Base-by-base conservation (phyloP, 2,888 invertebrate genomes). In the Electrophaes corylata region DNA sequence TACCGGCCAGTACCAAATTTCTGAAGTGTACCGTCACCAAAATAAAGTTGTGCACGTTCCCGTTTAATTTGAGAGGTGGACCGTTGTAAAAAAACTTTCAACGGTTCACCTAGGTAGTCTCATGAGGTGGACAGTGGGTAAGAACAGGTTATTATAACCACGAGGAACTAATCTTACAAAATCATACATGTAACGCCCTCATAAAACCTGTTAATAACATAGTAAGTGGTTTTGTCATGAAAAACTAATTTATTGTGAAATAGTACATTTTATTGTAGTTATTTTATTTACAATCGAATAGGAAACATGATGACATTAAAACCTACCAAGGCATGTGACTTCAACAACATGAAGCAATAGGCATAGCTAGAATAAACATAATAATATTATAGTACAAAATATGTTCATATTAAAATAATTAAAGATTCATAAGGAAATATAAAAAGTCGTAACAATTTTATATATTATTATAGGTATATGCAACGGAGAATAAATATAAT, bases 401-500 rank as follows among this genome's bases (percentile, higher is more conserved):
- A 65, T 60, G 65, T 62, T 62, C 41, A 43, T 67, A 60, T 60
- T 62, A 65, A 60, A 67, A 64, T 64, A 65, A 65, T 65, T 57
- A 60, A 53, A 60, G 54, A 61, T 59, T 59, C 48, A 51, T 62
- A 55, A 62, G 55, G 59, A 63, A 57, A 62, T 67, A 56, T 64
- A 61, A 65, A 64, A 66, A 59, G 55, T 58, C 57, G 59, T 67
- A 47, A 59, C 48, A 72, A 66, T 56, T 57, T 55, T 59, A 58
- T 62, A 53, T 67, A 66, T 57, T 49, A 10, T 29, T 56, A 64
- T 73, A 73, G 67, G 69, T 70, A 75, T 75, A 78, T 72, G 75
- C 77, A 78, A 82, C 81, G 73, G 77, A 83, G 66, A 81, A 81
- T 83, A 81, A 78, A 72, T 50, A 60, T 71, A 76, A 73, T 73